These are phyloP conservation scores for Eumeta japonica DNA, from an alignment of 1,140 invertebrate species.

Conservation along the genomic window DNA sequence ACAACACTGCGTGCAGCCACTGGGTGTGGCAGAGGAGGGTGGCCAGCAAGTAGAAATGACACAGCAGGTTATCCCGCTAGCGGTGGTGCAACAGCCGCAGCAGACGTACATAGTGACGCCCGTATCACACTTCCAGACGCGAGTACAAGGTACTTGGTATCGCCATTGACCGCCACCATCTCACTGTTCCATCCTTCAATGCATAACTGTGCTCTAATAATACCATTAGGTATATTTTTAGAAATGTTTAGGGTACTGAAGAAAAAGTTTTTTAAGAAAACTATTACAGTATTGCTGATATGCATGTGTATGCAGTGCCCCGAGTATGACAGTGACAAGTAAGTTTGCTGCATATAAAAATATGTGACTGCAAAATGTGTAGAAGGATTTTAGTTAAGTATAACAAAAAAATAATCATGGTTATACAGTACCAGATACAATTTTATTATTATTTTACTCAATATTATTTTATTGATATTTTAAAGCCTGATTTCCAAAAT, in stretches of 20 bases:
- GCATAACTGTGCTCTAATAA: background rate
- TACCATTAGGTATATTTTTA: slow-evolving; percentile 1
- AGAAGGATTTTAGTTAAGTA: too few relatives aligned
- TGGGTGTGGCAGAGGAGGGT: slow-evolving; percentile 46
- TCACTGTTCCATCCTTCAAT: background rate
- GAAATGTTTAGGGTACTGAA: slow-evolving; percentile 3
- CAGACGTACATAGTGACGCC: slow-evolving; percentile 63
- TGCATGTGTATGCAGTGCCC: slow-evolving; percentile 17
- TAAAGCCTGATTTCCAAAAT: too few relatives aligned
- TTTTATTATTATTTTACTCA: too few relatives aligned
- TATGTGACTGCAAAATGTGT: too few relatives aligned
- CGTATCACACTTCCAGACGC: slow-evolving; percentile 59
- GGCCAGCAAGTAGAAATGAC: slow-evolving; percentile 59
- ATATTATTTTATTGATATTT: too few relatives aligned
- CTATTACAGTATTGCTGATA: slow-evolving; percentile 14
- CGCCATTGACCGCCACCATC: slow-evolving; percentile 37
- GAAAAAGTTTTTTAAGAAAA: slow-evolving; percentile 17
- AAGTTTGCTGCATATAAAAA: background rate
- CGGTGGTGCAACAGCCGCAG: slow-evolving; percentile 60
- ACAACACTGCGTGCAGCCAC: slow-evolving; percentile 46
- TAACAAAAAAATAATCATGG: too few relatives aligned
- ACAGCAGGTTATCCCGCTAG: slow-evolving; percentile 63
- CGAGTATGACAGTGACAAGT: slow-evolving; percentile 7
- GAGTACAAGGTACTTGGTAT: slow-evolving; percentile 54
- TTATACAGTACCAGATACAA: too few relatives aligned